These are phyloP conservation scores for Calypte anna DNA, from an alignment of 2,113 vertebrate genomes.

Conservation along the genomic window DNA sequence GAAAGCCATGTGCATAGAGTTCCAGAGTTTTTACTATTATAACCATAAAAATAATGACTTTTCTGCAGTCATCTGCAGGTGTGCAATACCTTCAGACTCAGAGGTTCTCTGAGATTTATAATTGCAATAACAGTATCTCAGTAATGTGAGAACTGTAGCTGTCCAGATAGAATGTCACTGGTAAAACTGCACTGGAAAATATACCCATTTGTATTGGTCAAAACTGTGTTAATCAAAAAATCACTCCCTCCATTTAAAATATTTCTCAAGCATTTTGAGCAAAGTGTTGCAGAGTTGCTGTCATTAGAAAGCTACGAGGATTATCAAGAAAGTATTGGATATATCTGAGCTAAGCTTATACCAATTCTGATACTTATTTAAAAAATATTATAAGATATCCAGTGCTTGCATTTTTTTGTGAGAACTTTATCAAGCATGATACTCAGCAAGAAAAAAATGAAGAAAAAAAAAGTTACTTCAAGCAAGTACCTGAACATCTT, in stretches of 20 bases:
- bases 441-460: neutral
- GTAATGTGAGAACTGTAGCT: neutral
- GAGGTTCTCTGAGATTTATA: constrained; percentile 27
- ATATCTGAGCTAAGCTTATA: neutral
- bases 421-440: neutral
- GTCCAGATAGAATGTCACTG: neutral
- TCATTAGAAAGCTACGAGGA: neutral
- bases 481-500: neutral
- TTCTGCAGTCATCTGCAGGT: neutral
- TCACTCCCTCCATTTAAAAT: neutral
- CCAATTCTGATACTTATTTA: neutral
- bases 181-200: neutral
- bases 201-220: neutral
- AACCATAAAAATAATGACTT: constrained; percentile 49
- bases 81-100: neutral
- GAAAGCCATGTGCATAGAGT: neutral
- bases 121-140: constrained; percentile 11
- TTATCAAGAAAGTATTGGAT: neutral
- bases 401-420: neutral
- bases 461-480: neutral
- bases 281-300: neutral
- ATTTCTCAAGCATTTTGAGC: constrained; percentile 6
- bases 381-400: neutral
- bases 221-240: constrained; percentile 34
- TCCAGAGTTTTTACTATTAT: constrained; percentile 29